A percentile compares a stretch with the other conserved stretches of the same genome.
Conservation (phyloP, 2,888 invertebrate genomes). For the Pseudeuparius sepicola region DNA sequence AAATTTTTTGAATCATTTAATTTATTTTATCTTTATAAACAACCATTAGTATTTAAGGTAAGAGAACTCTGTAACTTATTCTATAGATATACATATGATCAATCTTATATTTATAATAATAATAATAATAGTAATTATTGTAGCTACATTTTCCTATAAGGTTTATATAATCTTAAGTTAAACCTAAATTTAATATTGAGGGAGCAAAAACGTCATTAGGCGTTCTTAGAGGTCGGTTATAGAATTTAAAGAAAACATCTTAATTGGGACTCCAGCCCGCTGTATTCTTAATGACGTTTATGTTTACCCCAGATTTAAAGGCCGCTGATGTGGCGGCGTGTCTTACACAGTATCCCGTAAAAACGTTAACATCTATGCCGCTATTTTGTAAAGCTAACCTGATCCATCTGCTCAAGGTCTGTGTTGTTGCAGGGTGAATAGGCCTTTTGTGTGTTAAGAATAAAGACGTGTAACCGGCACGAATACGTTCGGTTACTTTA, state of each 20-base stretch:
- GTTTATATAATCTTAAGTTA: conserved; percentile 3
- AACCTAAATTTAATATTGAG: conserved; percentile 14
- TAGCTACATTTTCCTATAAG: background rate
- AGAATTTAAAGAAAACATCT: conserved; percentile 16
- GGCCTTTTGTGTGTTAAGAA: conserved; percentile 18
- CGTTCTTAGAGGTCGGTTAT: conserved; percentile 14
- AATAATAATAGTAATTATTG: conserved; percentile 1
- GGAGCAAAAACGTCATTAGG: conserved; percentile 14
- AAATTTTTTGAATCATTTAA: no score
- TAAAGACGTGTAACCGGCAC: conserved; percentile 2
- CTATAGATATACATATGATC: no score
- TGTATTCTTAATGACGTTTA: conserved; percentile 17
- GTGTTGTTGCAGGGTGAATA: conserved; percentile 14
- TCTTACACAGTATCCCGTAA: conserved; percentile 15
- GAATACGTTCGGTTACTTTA: conserved; percentile 1
- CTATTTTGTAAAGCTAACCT: conserved; percentile 16
- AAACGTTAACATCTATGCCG: conserved; percentile 14
- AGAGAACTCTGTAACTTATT: no score
- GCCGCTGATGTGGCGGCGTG: conserved; percentile 18
- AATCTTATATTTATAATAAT: no score
- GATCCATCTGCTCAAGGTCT: conserved; percentile 18
- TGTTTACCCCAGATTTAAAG: conserved; percentile 15
- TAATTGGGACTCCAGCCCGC: conserved; percentile 17
- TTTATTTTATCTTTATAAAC: no score
- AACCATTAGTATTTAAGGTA: no score